These are phyloP conservation scores for Pseudomyrmex pallidus DNA, from an alignment of 1,140 invertebrate genomes.

Conservation along the genomic window DNA sequence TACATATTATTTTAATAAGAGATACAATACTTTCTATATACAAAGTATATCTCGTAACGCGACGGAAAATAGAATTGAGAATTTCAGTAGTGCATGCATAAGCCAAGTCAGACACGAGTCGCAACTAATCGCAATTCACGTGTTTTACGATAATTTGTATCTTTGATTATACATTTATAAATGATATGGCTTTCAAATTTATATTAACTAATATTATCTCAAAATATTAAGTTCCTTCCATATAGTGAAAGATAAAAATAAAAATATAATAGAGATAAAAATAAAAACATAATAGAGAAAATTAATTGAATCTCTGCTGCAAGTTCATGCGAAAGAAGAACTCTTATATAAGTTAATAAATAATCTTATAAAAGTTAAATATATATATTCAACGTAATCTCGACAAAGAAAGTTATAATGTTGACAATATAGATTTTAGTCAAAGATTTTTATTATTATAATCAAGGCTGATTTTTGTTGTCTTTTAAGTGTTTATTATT, in stretches of 20 bases:
- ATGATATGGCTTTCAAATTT: background rate
- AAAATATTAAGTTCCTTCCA: no score
- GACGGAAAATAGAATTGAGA: conserved; percentile 18
- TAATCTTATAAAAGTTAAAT: no score
- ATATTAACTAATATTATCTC: background rate
- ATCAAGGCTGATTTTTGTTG: background rate
- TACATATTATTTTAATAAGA: background rate
- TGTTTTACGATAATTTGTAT: conserved; percentile 2
- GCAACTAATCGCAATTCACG: background rate
- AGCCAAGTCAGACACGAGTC: conserved; percentile 42
- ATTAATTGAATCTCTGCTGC: no score
- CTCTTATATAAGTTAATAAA: no score
- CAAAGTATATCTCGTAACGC: background rate
- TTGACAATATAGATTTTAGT: conserved; percentile 8
- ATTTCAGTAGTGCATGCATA: conserved; percentile 50
- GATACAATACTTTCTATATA: background rate
- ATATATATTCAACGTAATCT: no score
- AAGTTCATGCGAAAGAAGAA: no score
- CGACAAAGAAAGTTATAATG: background rate
- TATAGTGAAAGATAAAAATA: background rate
- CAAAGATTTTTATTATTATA: conserved; percentile 20
- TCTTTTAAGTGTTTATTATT: background rate
- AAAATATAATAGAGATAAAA: background rate
- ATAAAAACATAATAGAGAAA: no score
- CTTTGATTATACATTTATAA: background rate